Base-by-base conservation (phyloP, 2,888 invertebrate genomes). In the Agrochola lota region DNA sequence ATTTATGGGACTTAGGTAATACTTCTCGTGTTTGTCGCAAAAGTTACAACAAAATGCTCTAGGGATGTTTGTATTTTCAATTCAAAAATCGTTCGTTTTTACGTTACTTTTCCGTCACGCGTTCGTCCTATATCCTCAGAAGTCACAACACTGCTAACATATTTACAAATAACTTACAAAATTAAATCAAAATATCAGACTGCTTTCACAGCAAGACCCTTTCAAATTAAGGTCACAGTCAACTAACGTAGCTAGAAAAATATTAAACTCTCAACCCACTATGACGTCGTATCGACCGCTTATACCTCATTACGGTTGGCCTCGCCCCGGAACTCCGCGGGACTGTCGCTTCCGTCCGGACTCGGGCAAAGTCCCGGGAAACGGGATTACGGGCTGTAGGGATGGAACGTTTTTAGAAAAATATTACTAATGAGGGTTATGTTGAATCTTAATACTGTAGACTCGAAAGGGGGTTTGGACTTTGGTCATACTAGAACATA, bases 301-400 rank as follows among this genome's bases (percentile, higher is more conserved):
- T 75, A 74, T 60, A 73, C 83, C 86, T 88, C 88, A 80, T 86
- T 88, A 88, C 76, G 66, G 78, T 11, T 74, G 83, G 80, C 77
- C 74, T 77, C 82, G 64, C 63, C 75, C 46, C 77, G 86, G 74
- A 68, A 78, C 80, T 35, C 63, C 74, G 79, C 84, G 88, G 86
- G 86, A 83, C 75, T 71, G 70, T 67, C 59, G 83, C 77, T 71
- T 85, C 86, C 86, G 84, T 71, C 86, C 73, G 77, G 76, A 70
- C 84, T 74, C 46, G 23, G 67, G 77, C 40, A 59, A 66, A 81
- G 57, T 74, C 86, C 86, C 78, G 78, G 86, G 77, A 68, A 77
- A 77, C 83, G 86, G 86, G 84, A 84, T 75, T 74, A 84, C 66
- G 74, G 26, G 78, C 71, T 69, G 52, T 68, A 63, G 15, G 26